Conservation (phyloP, 2,888 invertebrate genomes). For the Scaptomyza polygonia region DNA sequence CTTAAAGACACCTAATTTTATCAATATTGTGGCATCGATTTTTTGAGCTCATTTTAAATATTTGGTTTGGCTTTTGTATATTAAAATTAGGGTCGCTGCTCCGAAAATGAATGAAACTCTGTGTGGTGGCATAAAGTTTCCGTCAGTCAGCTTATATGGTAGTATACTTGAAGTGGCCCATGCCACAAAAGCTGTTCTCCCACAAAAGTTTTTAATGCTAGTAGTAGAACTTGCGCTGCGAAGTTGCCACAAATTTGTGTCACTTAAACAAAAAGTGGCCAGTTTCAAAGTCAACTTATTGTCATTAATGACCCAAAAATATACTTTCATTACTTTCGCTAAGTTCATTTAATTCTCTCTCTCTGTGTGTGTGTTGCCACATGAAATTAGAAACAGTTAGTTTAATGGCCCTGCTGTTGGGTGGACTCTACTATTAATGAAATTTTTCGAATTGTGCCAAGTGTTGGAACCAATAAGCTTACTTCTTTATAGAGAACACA, state of each 20-base stretch:
- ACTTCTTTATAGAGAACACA: not conserved
- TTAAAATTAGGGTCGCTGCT: not conserved
- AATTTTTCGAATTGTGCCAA: not conserved
- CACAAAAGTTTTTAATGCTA: conserved; percentile 2
- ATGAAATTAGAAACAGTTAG: not conserved
- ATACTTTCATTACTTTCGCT: not conserved
- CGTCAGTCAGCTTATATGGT: conserved; percentile 4
- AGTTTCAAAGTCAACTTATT: not conserved
- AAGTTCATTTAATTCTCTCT: not conserved
- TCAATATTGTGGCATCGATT: not conserved
- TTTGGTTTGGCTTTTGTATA: conserved; percentile 6
- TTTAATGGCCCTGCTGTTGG: not conserved
- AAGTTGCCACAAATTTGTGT: conserved; percentile 8
- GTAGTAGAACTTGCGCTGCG: not conserved
- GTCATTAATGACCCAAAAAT: conserved; percentile 5
- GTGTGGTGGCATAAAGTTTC: conserved; percentile 15
- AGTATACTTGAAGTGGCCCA: conserved; percentile 8
- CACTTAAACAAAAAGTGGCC: conserved; percentile 2
- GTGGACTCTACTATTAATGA: not conserved
- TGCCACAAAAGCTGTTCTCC: conserved; percentile 3
- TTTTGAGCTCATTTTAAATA: conserved; percentile 6
- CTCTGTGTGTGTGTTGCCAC: not conserved
- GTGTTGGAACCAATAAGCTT: not conserved
- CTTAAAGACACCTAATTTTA: no score
- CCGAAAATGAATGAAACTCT: not conserved